Base-by-base conservation (phyloP, 2,113 vertebrate genomes). In the Mus spicilegus region DNA sequence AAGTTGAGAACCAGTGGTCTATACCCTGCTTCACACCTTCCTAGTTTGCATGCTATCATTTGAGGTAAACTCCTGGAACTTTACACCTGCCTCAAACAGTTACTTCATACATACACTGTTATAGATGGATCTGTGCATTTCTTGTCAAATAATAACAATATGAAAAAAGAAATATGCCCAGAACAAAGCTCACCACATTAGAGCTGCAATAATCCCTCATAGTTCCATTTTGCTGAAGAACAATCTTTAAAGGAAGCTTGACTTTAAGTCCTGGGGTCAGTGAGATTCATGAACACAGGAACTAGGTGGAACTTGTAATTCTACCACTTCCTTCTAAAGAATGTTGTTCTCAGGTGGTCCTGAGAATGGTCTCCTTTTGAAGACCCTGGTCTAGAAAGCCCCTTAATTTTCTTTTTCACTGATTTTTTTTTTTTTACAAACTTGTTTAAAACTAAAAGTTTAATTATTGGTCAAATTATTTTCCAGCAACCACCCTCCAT, bases 231-330 rank as follows among this genome's bases (percentile, higher is more conserved):
- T 77, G n/a, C 46, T 30, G 56, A 96, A 75, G 36, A 20, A 92
- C 70, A 76, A 87, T 51, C 3, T 80, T 91, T 94, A 87, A 90
- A 87, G 19, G 63, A 54, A 20, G 49, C 92, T 30, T 12, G 78
- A 30, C 17, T 49, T 20, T 20, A 84, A 22, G 85, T 63, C 19
- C 20, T 54, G 17, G 63, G 39, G 51, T 90, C 42, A 85, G 42
- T 86, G 86, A 92, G 4, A 54, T 91, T 84, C 80, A 58, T 63
- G 63, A 88, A 90, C 90, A 93, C 6, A 86, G 96, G 46, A 89
- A 81, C 89, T 67, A 90, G 22, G 90, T 67, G 33, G 10, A 91
- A 81, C n/a, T 85, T n/a, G 56, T 95, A 58, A 87, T 90, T 39
- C 69, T 42, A 69, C 76, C 46, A 65, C 70, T 73, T 36, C 3